A percentile compares a stretch with the other conserved stretches of the same genome.
These are phyloP conservation scores for Erythrocercus mccallii DNA, from an alignment of 2,113 vertebrate species.

Conservation along the genomic window DNA sequence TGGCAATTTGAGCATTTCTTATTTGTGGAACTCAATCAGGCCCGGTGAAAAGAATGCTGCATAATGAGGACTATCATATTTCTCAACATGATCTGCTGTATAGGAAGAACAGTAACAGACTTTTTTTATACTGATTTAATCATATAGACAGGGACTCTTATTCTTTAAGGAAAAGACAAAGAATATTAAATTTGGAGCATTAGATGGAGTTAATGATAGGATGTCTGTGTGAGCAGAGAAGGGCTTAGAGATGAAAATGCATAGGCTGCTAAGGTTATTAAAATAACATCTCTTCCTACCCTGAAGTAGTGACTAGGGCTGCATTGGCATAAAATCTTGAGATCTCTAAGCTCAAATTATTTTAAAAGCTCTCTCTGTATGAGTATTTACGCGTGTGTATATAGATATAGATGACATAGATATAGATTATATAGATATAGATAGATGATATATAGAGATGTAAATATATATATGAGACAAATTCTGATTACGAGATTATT, in stretches of 20 bases:
- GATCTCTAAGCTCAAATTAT: background rate
- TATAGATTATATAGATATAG: too few relatives aligned
- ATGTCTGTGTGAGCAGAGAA: background rate
- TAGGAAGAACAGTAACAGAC: background rate
- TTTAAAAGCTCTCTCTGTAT: background rate
- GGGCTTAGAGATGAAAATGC: background rate
- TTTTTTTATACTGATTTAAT: slow-evolving; percentile 38
- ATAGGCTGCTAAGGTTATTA: slow-evolving; percentile 22
- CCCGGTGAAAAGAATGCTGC: background rate
- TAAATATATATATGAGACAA: background rate
- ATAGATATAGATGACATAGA: background rate
- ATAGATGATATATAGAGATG: background rate
- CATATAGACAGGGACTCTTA: slow-evolving; percentile 14
- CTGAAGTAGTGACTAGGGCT: background rate
- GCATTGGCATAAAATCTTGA: background rate
- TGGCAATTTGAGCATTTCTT: slow-evolving; percentile 33
- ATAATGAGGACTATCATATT: slow-evolving; percentile 45
- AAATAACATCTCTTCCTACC: background rate
- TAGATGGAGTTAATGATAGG: slow-evolving; percentile 24
- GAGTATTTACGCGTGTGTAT: background rate
- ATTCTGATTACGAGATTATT: background rate
- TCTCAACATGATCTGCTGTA: background rate
- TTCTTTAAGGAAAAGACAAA: slow-evolving; percentile 51
- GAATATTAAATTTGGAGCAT: slow-evolving; percentile 41
- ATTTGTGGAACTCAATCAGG: slow-evolving; percentile 6